Evolutionary conservation across 2,888 invertebrate species (phyloP).

Genomic region (Apeira syringaria): DNA sequence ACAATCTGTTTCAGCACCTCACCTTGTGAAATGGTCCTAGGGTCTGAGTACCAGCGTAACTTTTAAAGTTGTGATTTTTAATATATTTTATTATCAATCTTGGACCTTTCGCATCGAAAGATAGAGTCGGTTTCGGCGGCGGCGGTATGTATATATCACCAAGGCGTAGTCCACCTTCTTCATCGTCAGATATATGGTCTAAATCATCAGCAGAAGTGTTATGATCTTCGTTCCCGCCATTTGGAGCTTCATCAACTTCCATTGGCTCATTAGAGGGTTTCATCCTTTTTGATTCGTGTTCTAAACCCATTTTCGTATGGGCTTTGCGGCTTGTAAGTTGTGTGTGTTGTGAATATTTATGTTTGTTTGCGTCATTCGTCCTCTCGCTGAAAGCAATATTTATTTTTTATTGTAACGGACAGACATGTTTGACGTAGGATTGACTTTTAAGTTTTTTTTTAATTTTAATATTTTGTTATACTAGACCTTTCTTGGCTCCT

Average conservation of each 20-base stretch:
- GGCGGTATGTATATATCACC: conserved; percentile 94
- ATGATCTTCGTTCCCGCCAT: conserved; percentile 32
- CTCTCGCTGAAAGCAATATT: no score
- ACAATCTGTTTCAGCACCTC: no score
- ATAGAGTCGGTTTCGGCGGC: conserved; percentile 87
- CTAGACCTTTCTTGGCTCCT: no score
- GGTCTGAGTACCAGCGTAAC: conserved; percentile 92
- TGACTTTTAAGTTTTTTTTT: no score
- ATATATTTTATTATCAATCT: conserved; percentile 96
- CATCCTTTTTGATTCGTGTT: conserved; percentile 49
- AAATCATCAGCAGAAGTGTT: conserved; percentile 49
- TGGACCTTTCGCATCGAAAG: conserved; percentile 90
- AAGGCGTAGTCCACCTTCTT: conserved; percentile 88
- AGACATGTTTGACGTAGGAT: no score
- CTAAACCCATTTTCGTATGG: conserved; percentile 45
- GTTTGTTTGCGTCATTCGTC: no score
- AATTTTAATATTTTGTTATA: no score
- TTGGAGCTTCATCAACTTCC: conserved; percentile 59
- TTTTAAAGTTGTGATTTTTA: conserved; percentile 97
- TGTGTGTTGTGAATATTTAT: no score
- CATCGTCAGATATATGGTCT: conserved; percentile 79
- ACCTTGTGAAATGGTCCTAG: conserved; percentile 99
- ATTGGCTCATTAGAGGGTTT: conserved; percentile 58
- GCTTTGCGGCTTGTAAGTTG: no score
- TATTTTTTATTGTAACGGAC: no score